Conservation (phyloP, 2,113 vertebrate species). For the Pluvianellus socialis region DNA sequence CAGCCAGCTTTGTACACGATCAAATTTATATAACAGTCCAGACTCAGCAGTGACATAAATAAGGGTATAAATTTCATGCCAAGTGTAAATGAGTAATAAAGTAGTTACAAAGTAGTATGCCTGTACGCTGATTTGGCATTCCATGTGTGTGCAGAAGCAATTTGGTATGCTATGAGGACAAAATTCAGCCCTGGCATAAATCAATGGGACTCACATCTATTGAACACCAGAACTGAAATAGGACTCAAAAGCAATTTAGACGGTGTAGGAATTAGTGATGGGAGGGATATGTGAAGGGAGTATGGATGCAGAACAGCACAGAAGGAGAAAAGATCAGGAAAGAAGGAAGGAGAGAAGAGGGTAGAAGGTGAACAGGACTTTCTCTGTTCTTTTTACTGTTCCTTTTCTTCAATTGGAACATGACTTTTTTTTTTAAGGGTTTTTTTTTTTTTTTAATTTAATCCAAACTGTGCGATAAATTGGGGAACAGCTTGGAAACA, state of each 20-base stretch:
- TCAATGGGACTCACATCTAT: slow-evolving; percentile 39
- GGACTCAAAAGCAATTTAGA: slow-evolving; percentile 1
- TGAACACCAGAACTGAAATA: slow-evolving; percentile 17
- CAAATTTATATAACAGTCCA: not conserved
- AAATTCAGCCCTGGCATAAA: slow-evolving; percentile 43
- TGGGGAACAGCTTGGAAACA: not conserved
- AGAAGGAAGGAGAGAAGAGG: not conserved
- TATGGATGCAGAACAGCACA: not conserved
- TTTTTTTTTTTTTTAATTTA: not conserved
- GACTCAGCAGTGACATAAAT: not conserved
- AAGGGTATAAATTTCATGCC: not conserved
- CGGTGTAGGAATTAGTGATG: not conserved
- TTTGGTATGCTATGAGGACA: slow-evolving; percentile 17
- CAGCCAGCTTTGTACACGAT: not conserved
- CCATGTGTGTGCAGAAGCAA: slow-evolving; percentile 13
- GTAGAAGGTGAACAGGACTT: not conserved
- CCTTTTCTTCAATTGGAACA: not conserved
- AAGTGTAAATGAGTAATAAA: slow-evolving; percentile 12
- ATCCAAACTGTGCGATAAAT: not conserved
- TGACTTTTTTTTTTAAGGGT: not conserved
- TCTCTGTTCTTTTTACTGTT: not conserved
- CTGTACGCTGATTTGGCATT: slow-evolving; percentile 1
- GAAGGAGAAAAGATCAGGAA: not conserved
- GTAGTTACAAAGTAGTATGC: not conserved
- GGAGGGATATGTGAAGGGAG: not conserved